Percentiles rank a stretch among this genome's conserved stretches.
These are phyloP conservation scores for Mohoua ochrocephala DNA, from an alignment of 2,113 vertebrate genomes.

Conservation along the genomic window DNA sequence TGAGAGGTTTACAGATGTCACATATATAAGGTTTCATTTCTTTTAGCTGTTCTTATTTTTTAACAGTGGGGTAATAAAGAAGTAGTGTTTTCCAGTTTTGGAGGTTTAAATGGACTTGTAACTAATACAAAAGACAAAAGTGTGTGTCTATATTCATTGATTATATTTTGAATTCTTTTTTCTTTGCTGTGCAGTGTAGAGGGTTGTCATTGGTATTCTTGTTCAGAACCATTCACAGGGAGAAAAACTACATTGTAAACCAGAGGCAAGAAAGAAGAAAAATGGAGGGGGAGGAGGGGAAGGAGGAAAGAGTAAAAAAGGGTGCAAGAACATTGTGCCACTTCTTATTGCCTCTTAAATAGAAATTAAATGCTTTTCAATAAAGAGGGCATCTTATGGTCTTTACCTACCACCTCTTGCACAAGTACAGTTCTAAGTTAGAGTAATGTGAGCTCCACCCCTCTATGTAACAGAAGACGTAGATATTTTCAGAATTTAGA, in stretches of 20 bases:
- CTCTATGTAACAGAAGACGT: rapidly evolving
- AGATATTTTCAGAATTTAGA: not conserved
- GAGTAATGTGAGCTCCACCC: not conserved
- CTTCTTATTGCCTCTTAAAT: not conserved
- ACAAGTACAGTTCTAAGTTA: not conserved
- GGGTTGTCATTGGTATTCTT: not conserved
- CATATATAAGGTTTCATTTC: not conserved
- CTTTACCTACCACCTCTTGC: not conserved
- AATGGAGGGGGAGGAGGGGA: not conserved
- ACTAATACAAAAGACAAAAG: not conserved
- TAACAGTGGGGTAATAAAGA: not conserved
- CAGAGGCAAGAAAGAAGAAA: not conserved
- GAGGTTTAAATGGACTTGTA: not conserved
- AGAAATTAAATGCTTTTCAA: not conserved
- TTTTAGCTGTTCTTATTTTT: not conserved
- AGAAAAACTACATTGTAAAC: not conserved
- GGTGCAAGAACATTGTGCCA: not conserved
- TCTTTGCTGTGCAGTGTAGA: not conserved
- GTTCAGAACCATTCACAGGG: not conserved
- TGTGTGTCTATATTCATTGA: not conserved
- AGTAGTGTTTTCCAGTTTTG: not conserved
- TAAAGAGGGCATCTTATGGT: not conserved
- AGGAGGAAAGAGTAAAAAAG: not conserved
- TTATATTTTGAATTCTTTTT: not conserved
- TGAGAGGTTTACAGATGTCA: not conserved